A percentile compares a stretch with the other conserved stretches of the same genome.
These are phyloP conservation scores for Parazoanthus atlanticus DNA, from an alignment of 92 coral and sea anemone species.

Conservation along the genomic window DNA sequence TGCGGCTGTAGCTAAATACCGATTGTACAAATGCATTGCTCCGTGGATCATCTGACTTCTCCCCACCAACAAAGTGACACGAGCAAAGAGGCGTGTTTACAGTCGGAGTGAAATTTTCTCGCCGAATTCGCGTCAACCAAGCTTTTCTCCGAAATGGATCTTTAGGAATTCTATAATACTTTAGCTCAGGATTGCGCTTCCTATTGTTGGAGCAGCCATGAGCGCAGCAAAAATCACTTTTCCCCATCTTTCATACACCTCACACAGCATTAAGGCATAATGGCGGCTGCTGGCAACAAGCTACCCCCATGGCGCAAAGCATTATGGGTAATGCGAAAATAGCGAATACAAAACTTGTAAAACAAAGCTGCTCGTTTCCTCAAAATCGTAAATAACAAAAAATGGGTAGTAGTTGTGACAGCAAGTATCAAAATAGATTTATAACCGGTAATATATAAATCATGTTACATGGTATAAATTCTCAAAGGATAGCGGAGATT, in stretches of 20 bases:
- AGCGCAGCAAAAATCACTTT: slow-evolving; percentile 10
- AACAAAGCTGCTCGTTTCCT: too few species aligned
- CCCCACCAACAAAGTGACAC: slow-evolving; percentile 57
- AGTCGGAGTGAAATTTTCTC: slow-evolving; percentile 12
- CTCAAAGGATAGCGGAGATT: too few species aligned
- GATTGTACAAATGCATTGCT: slow-evolving; percentile 40
- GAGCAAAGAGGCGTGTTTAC: slow-evolving; percentile 65
- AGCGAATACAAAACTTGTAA: too few species aligned
- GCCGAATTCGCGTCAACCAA: too few species aligned
- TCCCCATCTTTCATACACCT: slow-evolving; percentile 2
- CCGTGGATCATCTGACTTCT: slow-evolving; percentile 50
- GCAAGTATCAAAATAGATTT: too few species aligned
- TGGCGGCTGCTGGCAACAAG: not conserved
- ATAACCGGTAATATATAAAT: too few species aligned
- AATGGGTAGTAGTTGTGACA: too few species aligned
- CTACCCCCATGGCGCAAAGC: slow-evolving; percentile 49
- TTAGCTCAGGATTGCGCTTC: slow-evolving; percentile 25
- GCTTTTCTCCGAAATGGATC: slow-evolving; percentile 31
- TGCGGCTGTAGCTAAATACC: slow-evolving; percentile 51
- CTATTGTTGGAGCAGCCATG: slow-evolving; percentile 5
- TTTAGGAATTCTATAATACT: slow-evolving; percentile 42
- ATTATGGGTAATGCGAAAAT: slow-evolving; percentile 36
- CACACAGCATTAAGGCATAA: not conserved
- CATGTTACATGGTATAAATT: too few species aligned
- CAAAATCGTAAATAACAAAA: too few species aligned